Conservation (phyloP, 2,888 invertebrate genomes). For the Didymodactylos carnosus region DNA sequence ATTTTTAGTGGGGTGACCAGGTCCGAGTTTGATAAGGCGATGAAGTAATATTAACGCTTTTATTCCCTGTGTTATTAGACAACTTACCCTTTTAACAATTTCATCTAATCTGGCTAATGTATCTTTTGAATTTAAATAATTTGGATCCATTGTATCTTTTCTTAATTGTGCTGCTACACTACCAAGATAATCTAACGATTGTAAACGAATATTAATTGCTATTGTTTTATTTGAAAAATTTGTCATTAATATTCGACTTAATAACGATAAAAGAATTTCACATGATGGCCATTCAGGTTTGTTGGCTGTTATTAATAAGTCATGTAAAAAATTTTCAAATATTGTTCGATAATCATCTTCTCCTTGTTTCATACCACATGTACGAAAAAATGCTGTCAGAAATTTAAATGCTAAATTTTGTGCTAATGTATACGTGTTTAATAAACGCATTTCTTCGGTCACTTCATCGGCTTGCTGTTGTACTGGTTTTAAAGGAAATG, state of each 20-base stretch:
- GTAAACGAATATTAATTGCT: conserved; percentile 82
- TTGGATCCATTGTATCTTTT: conserved; percentile 57
- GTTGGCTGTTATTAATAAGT: conserved; percentile 82
- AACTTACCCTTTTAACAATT: neutral
- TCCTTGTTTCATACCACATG: conserved; percentile 41
- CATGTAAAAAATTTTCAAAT: conserved; percentile 96
- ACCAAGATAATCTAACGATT: conserved; percentile 92
- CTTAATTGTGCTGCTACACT: conserved; percentile 79
- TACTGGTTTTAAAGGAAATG: too few species aligned
- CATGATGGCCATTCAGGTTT: conserved; percentile 99
- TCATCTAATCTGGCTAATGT: neutral
- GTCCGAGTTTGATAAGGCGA: too few species aligned
- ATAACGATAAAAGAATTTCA: conserved; percentile 50
- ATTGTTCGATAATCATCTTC: conserved; percentile 68
- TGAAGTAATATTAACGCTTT: too few species aligned
- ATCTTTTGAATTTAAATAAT: neutral
- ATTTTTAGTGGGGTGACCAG: too few species aligned
- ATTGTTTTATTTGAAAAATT: conserved; percentile 74
- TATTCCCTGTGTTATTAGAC: too few species aligned
- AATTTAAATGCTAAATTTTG: conserved; percentile 81
- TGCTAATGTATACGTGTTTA: conserved; percentile 78
- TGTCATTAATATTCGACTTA: conserved; percentile 35
- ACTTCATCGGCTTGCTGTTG: too few species aligned
- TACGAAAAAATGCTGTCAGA: conserved; percentile 77
- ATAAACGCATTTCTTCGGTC: conserved; percentile 69